Base-by-base conservation (phyloP, 2,888 invertebrate genomes). In the Cryptocephalus moraei region DNA sequence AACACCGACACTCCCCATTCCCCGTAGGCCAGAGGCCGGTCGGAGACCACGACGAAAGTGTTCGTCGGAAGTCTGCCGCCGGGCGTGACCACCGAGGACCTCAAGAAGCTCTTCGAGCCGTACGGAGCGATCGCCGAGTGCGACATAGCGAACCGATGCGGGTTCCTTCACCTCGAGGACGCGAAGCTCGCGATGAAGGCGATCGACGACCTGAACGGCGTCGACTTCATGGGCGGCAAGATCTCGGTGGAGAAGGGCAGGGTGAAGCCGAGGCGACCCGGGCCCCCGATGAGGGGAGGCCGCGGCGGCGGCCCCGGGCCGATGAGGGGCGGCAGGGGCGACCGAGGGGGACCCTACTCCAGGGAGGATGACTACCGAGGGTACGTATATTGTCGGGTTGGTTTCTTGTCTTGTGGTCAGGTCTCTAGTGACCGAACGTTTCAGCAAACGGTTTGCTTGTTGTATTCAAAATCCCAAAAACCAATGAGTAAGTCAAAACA, bases 61-160 rank as follows among this genome's bases (percentile, higher is more conserved):
- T 95, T 95, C 76, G 90, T 95, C 64, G 94, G 94, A 55, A 91
- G 92, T 71, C 73, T 94, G 66, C 88, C 91, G 48, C 84, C 86
- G 61, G 85, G 86, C 60, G 88, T 90, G 56, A 84, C 86, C 62
- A 82, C 84, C 46, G 85, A 88, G 61, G 91, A 92, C 61, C 75
- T 93, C 41, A 77, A 86, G 41, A 81, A 81, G 55, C 74, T 93
- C 43, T 94, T 95, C 73, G 82, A 87, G 57, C 83, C 86, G 45
- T 91, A 85, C 70, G 93, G 93, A 41, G 79, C 79, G 47, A 93
- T 95, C 8, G 87, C 87, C 12, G 94, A 95, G 71, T 93, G 93
- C 70, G 94, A 94, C 67, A 89, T 95, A 49, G 86, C 94, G 75
- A 92, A 92, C 69, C 82, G 91, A 51, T 95, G 91, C 70, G 94